phyloP scores from a whole-genome alignment of 2,113 vertebrate genomes.

The Ciconia boyciana region DNA sequence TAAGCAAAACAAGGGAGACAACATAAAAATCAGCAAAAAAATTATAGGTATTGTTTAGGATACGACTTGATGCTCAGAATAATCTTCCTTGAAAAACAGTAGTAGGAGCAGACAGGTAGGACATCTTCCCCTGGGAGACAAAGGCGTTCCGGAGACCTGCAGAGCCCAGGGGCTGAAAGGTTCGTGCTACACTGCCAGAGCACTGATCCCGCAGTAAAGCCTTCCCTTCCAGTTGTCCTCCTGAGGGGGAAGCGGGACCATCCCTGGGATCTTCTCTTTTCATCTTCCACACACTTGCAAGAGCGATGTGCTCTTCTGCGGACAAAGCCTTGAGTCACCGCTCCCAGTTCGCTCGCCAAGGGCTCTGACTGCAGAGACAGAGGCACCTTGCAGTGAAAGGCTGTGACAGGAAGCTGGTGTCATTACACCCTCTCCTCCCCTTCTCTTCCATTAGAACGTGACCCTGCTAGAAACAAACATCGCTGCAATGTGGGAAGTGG shows the following conservation, averaged over 20 bases:
- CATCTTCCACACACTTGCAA: background rate
- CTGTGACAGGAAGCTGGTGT: background rate
- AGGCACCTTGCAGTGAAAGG: background rate
- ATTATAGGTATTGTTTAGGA: background rate
- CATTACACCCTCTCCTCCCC: background rate
- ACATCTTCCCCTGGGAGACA: background rate
- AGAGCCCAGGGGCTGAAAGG: background rate
- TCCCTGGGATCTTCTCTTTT: background rate
- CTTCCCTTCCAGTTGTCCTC: background rate
- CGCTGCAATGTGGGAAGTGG: background rate
- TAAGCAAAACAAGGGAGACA: background rate
- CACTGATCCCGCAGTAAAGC: background rate
- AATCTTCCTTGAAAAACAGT: background rate
- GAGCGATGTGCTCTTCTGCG: rapidly evolving
- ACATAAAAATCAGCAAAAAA: background rate
- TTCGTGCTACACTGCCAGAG: background rate
- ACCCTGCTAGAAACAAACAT: background rate
- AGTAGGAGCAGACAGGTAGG: background rate
- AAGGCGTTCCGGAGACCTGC: background rate
- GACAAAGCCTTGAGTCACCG: background rate
- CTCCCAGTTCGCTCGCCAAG: rapidly evolving
- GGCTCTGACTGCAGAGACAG: background rate
- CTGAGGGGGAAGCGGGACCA: background rate
- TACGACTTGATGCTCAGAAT: background rate
- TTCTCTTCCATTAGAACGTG: background rate